Conservation (phyloP, 2,888 invertebrate species). For the Lasioglossum villosulum region DNA sequence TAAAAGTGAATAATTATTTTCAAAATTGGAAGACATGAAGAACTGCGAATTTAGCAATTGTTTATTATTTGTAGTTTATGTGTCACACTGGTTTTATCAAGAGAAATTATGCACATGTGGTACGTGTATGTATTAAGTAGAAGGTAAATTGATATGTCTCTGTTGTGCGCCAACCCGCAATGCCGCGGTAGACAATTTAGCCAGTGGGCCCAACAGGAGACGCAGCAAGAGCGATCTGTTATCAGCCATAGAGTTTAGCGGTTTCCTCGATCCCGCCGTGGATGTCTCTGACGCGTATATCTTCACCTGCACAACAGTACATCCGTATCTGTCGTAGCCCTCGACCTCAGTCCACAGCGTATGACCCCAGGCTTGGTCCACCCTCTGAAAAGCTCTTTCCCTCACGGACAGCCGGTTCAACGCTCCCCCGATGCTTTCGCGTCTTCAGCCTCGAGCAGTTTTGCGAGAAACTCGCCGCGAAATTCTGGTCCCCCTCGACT, state of each 20-base stretch:
- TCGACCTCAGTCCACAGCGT: constrained; percentile 45
- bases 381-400: constrained; percentile 21
- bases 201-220: constrained; percentile 23
- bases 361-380: constrained; percentile 34
- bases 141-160: background rate
- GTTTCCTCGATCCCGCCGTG: constrained; percentile 60
- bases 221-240: constrained; percentile 50
- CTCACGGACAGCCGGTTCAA: constrained; percentile 1
- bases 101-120: background rate
- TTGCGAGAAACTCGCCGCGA: constrained; percentile 19
- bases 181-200: constrained; percentile 34
- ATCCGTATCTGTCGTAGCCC: constrained; percentile 63
- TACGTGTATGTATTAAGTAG: background rate
- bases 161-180: background rate
- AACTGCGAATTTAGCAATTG: background rate
- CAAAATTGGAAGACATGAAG: background rate
- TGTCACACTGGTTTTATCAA: background rate
- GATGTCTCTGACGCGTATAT: constrained; percentile 65
- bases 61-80: background rate
- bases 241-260: constrained; percentile 58
- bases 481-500: constrained; percentile 18
- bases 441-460: constrained; percentile 18
- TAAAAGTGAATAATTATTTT: background rate
- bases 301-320: constrained; percentile 59
- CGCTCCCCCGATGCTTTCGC: background rate